Conservation (phyloP, 2,888 invertebrate species). For the Dicyrtoma fusca region DNA sequence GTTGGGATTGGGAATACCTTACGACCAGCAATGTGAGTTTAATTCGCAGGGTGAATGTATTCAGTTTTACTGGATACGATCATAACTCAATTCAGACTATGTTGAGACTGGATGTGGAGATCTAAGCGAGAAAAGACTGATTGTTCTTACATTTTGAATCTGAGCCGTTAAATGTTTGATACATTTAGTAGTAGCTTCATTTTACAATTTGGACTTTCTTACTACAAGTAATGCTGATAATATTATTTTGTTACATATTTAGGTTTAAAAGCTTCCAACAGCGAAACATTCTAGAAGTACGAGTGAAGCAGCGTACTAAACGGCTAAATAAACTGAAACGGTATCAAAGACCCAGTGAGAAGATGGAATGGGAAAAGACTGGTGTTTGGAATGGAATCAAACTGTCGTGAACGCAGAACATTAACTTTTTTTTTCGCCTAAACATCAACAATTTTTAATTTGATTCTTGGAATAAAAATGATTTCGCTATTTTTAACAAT, state of each 20-base stretch:
- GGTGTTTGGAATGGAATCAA: constrained; percentile 58
- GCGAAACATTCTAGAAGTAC: constrained; percentile 84
- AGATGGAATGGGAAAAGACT: constrained; percentile 65
- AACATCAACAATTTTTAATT: constrained; percentile 1
- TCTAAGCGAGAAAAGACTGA: too few relatives aligned
- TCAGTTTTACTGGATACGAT: neutral
- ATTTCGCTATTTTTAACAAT: constrained; percentile 11
- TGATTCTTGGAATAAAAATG: constrained; percentile 22
- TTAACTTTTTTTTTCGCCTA: neutral
- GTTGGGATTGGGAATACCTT: constrained; percentile 53
- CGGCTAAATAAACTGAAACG: constrained; percentile 74
- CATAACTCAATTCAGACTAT: constrained; percentile 49
- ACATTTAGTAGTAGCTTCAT: neutral
- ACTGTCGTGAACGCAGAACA: constrained; percentile 21
- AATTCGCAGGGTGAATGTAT: constrained; percentile 54
- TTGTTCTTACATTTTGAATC: neutral
- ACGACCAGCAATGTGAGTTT: constrained; percentile 54
- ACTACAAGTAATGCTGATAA: neutral
- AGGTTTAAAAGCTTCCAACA: constrained; percentile 84
- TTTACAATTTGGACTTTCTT: too few relatives aligned
- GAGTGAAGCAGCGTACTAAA: constrained; percentile 64
- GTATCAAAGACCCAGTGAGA: constrained; percentile 67
- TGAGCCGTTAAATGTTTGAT: neutral
- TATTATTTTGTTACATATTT: constrained; percentile 18
- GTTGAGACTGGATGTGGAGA: constrained; percentile 53